Evolutionary conservation across 1,140 invertebrate genomes (phyloP), one percentile per base, ranked within the genome.

Genomic region (Drosophila leontia): DNA sequence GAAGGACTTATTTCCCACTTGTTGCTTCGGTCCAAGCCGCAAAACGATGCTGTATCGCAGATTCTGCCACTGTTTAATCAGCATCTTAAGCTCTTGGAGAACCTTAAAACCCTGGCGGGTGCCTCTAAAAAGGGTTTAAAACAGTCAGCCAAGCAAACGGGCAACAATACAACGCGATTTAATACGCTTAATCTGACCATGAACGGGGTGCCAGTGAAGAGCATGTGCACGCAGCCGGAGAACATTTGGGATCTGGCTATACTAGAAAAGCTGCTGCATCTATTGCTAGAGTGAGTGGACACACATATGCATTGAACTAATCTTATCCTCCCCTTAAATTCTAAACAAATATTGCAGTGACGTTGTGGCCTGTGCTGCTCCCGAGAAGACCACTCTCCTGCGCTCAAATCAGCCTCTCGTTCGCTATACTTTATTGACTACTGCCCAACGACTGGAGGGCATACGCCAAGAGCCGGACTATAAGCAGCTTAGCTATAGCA

Each of bases 241-340:
- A 92, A 92, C 60, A 92, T 92, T 65, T 92, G 91, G 91, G 88
- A 92, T 59, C 37, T 92, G n/a, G 44, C 48, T 8, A 78, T 91
- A 26, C 26, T 92, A 12, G 85, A 92, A 26, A 78, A 64, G 48
- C 41, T 92, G 7, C 61, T 92, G 0, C 82, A 84, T 61, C 12
- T 92, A 23, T 47, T 92, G 7, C 81, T 85, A 12, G 88, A 92
- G 91, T 92, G 58, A 57, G 84, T 29, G 26, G 6, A 29, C 5
- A 23, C 23, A 2, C 23, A 23, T 23, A 23, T 23, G 23, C 23
- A 23, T 2, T 23, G 23, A 23, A 23, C 23, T 23, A 23, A 23
- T 5, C 26, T 29, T 29, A 6, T 7, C 1, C 26, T 29, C 26
- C 26, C 6, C 26, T 6, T 29, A 6, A 6, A 56, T 26, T 26